Percentiles rank a stretch among this genome's conserved stretches.
Conservation (phyloP, 2,797 vertebrate genomes). For the Pipistrellus nathusii region DNA sequence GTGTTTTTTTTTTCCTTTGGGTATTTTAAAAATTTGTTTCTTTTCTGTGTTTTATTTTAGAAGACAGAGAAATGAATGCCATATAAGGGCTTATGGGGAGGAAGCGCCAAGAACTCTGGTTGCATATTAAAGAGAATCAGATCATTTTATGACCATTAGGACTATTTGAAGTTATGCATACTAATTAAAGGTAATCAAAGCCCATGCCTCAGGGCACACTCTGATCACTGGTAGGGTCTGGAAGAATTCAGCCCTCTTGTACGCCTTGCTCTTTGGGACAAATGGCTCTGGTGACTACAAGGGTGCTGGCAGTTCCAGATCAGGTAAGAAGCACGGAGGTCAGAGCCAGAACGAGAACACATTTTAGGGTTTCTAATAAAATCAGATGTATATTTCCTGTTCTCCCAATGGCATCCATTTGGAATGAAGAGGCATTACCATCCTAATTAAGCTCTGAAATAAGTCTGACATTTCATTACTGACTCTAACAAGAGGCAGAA, state of each 20-base stretch:
- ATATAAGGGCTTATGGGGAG: neutral
- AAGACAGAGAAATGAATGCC: conserved; percentile 33
- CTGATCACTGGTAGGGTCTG: conserved; percentile 68
- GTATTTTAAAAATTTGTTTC: neutral
- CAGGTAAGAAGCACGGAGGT: neutral
- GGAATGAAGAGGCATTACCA: neutral
- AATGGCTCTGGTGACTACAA: neutral
- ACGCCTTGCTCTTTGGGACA: neutral
- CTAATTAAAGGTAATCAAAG: conserved; percentile 77
- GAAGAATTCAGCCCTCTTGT: conserved; percentile 63
- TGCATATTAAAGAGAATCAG: conserved; percentile 52
- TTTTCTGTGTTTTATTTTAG: conserved; percentile 26
- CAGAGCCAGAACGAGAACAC: neutral
- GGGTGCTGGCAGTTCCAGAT: neutral
- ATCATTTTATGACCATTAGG: conserved; percentile 70
- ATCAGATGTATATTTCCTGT: neutral
- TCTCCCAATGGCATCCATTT: neutral
- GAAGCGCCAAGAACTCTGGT: neutral
- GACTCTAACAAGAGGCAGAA: neutral
- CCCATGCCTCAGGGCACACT: conserved; percentile 72
- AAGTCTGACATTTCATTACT: neutral
- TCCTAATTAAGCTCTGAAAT: neutral
- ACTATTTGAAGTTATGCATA: conserved; percentile 65
- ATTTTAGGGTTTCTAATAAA: neutral
- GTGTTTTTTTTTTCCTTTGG: neutral